Percentiles rank a stretch among this genome's conserved stretches.
Conservation (phyloP, 2,797 vertebrate genomes). For the Schizopygopsis pylzovi region DNA sequence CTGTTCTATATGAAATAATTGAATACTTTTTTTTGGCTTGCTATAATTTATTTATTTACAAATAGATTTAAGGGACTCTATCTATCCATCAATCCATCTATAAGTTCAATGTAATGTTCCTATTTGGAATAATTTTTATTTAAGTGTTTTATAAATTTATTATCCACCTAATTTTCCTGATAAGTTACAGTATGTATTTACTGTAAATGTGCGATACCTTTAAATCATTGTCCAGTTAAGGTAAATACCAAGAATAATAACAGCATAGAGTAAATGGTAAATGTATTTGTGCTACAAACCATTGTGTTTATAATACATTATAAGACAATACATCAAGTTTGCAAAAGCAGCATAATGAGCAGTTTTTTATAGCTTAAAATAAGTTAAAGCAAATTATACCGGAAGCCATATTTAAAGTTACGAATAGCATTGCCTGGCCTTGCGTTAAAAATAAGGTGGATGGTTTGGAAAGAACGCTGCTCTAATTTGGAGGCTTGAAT, state of each 20-base stretch:
- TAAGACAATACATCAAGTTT: too few species aligned
- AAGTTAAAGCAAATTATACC: neutral
- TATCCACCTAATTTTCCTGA: too few species aligned
- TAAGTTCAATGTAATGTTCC: neutral
- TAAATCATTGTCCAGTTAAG: too few species aligned
- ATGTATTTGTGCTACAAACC: too few species aligned
- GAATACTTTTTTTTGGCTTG: neutral
- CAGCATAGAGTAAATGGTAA: too few species aligned
- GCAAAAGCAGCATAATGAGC: neutral
- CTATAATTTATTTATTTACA: too few species aligned
- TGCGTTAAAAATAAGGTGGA: neutral
- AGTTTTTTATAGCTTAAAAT: neutral
- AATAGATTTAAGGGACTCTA: neutral
- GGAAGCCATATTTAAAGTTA: neutral
- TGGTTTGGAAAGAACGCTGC: neutral
- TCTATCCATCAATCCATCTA: neutral
- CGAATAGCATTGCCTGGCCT: neutral
- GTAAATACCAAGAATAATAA: too few species aligned
- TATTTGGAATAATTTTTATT: too few species aligned
- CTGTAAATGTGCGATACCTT: too few species aligned
- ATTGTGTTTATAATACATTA: too few species aligned
- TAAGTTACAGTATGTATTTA: too few species aligned
- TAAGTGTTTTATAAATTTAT: too few species aligned
- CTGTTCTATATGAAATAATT: neutral
- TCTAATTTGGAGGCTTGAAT: neutral